These are phyloP conservation scores for Siphamia tubifer DNA, from an alignment of 2,113 vertebrate genomes.

Conservation along the genomic window DNA sequence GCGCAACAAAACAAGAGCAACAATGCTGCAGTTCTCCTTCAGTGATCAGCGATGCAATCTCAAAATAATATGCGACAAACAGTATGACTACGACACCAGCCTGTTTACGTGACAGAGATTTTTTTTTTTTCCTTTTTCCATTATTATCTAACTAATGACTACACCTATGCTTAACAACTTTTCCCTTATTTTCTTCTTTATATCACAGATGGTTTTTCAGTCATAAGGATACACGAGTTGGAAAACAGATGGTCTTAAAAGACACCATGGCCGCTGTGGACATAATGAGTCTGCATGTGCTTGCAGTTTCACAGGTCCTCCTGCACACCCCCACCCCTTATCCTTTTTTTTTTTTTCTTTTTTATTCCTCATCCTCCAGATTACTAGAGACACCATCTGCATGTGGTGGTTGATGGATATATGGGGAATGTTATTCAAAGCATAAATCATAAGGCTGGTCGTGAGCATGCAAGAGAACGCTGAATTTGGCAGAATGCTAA, in stretches of 20 bases:
- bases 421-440: constrained; percentile 22
- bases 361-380: constrained; percentile 40
- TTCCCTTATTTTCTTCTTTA: constrained; percentile 29
- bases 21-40: background rate
- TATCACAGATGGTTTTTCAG: constrained; percentile 56
- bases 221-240: constrained; percentile 42
- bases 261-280: constrained; percentile 63
- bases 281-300: constrained; percentile 68
- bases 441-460: constrained; percentile 52
- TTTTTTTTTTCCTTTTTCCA: background rate
- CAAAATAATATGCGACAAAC: background rate
- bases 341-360: background rate
- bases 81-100: background rate
- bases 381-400: constrained; percentile 64
- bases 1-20: background rate
- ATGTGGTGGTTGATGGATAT: constrained; percentile 54
- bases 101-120: background rate
- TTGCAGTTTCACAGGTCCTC: constrained; percentile 42
- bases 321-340: background rate
- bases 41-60: background rate
- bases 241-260: constrained; percentile 76
- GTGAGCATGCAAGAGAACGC: constrained; percentile 19
- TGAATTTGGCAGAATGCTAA: constrained; percentile 36
- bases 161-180: constrained; percentile 17
- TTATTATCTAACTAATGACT: background rate